Base-by-base conservation (phyloP, 2,113 vertebrate genomes). In the Vidua macroura region DNA sequence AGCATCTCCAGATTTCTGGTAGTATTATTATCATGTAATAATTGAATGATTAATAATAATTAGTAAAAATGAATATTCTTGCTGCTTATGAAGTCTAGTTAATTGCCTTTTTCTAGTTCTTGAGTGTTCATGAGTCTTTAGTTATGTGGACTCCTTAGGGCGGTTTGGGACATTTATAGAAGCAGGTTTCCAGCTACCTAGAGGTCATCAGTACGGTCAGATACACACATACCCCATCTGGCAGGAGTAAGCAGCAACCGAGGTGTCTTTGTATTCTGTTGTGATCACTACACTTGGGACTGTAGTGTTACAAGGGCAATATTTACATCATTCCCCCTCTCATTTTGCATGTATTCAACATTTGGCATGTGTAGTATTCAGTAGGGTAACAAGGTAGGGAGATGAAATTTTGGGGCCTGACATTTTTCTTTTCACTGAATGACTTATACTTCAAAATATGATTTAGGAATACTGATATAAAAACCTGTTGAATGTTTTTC, bases 221-320 rank as follows among this genome's bases (percentile, higher is more conserved):
- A 15, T 9, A 37, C 5, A 37, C 1, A 2, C 9, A 48, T 44
- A 55, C 13, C 13, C 3, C 0, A 0, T 28, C 24, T 80, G 25
- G 17, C 30, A 86, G 13, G 10, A 15, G 8, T 30, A 37, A 25
- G 19, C 16, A 66, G 49, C 13, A 62, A 41, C 17, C 66, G n/a
- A 75, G 22, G 22, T 62, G 6, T 7, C 43, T 44, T 44, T 44
- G 43, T 43, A 16, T 44, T 44, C 24, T 53, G 10, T 46, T 85
- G 16, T 60, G 15, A 15, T 24, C 20, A 9, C 15, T 67, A 0
- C 35, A 17, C 3, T 8, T 62, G 15, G 21, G 23, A 39, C 44
- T 60, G 16, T 48, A 60, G 33, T 64, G 27, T 84, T 6, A 1
- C 22, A 58, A 44, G 30, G 68, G 35, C 37, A 7, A 3, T 51